Evolutionary conservation across 1,140 invertebrate genomes (phyloP), one percentile per base, ranked within the genome.

Genomic region (Magallana gigas): DNA sequence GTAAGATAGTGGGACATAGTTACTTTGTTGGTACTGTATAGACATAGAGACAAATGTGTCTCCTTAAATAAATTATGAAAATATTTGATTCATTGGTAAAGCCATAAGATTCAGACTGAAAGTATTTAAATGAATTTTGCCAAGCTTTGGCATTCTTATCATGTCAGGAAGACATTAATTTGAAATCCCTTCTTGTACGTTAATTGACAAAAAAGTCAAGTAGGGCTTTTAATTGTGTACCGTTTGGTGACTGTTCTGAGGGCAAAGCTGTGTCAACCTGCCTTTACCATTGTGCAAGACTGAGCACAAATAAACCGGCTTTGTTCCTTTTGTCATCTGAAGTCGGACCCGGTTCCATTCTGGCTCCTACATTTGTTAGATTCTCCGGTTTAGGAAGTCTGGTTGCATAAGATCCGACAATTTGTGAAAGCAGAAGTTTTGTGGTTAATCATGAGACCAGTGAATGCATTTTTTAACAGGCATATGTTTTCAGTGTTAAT

Each of bases 251-350:
- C 68, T 76, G 68, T 76, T 76, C 68, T 76, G 1, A 76, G 68
- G 60, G 23, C 68, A 5, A 12, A 18, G 36, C 36, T 76, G 23
- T 76, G 68, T 76, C 68, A 29, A 76, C 68, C 68, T 76, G 68
- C 23, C 23, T 36, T 48, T 76, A 76, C 68, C 23, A 76, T 76
- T 76, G 68, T 76, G 68, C 23, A 36, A 76, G 68, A 76, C 68
- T 76, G 68, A 76, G 68, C 68, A 76, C 68, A 76, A 76, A 76
- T 76, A 76, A 76, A 36, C 23, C 23, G 12, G 68, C 68, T 76
- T 76, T 76, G 68, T 76, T 23, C 18, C 68, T 11, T 48, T 76
- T 71, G 68, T 76, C 68, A 18, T 76, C 23, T 36, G 68, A 76
- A 76, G 68, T 76, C 68, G 11, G 68, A 76, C 68, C 68, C 11